A percentile compares a stretch with the other conserved stretches of the same genome.
phyloP scores from a whole-genome alignment of 2,113 vertebrate genomes.

The Gavia stellata region DNA sequence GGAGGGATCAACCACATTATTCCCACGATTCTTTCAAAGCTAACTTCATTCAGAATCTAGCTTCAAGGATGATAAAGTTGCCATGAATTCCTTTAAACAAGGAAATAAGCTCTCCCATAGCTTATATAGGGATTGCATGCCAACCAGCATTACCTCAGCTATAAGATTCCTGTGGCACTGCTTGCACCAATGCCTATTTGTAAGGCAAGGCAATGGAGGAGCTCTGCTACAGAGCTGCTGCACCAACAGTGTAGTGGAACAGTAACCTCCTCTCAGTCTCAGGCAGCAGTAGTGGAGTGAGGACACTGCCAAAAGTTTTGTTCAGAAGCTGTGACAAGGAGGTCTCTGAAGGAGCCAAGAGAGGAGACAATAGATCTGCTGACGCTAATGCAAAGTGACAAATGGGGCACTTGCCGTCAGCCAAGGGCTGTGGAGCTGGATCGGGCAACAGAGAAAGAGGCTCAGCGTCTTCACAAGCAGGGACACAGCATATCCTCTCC shows the following conservation, averaged over 20 bases:
- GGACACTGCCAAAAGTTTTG: not conserved
- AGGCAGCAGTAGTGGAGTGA: accelerated
- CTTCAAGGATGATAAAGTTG: not conserved
- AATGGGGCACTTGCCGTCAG: not conserved
- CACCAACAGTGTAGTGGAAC: not conserved
- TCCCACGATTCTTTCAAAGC: not conserved
- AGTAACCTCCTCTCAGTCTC: not conserved
- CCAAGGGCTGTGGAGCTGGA: not conserved
- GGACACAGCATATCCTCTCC: not conserved
- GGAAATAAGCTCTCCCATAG: not conserved
- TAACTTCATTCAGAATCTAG: not conserved
- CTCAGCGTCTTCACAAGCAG: not conserved
- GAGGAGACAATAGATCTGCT: not conserved
- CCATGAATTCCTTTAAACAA: not conserved
- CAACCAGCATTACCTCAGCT: not conserved
- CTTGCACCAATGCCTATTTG: not conserved
- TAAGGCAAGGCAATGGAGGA: not conserved
- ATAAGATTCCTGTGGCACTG: not conserved
- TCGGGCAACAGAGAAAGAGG: not conserved
- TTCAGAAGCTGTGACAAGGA: not conserved
- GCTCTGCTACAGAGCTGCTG: not conserved
- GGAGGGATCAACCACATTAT: not conserved
- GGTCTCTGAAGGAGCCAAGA: not conserved
- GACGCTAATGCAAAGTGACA: not conserved
- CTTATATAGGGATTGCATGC: not conserved